Conservation (phyloP, 2,113 vertebrate genomes). For the Scomber colias region DNA sequence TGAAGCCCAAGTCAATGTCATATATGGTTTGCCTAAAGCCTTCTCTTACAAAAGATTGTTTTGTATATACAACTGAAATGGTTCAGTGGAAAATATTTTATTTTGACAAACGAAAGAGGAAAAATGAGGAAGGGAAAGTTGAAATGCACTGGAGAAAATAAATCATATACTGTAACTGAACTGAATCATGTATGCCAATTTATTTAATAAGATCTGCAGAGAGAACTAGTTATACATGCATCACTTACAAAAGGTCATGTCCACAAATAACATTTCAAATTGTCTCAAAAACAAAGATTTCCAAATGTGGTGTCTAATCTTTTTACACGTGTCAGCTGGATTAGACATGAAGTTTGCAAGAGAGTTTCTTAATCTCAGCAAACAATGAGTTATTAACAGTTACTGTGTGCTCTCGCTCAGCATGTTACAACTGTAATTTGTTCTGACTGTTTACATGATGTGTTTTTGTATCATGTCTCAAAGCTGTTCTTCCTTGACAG, state of each 20-base stretch:
- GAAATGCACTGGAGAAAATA: constrained; percentile 19
- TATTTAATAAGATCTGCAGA: constrained; percentile 6
- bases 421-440: constrained; percentile 43
- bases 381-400: constrained; percentile 56
- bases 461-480: constrained; percentile 46
- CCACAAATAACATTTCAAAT: constrained; percentile 23
- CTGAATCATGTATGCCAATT: constrained; percentile 6
- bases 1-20: not conserved
- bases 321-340: constrained; percentile 19
- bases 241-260: constrained; percentile 33
- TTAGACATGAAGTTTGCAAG: constrained; percentile 20
- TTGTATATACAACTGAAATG: constrained; percentile 13
- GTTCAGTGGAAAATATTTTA: constrained; percentile 18
- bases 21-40: not conserved
- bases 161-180: not conserved
- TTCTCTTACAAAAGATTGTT: constrained; percentile 9
- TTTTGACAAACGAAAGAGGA: constrained; percentile 11
- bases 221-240: constrained; percentile 18
- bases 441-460: constrained; percentile 59
- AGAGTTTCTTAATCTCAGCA: constrained; percentile 15
- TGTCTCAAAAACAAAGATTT: constrained; percentile 40
- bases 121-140: constrained; percentile 5
- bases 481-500: constrained; percentile 35
- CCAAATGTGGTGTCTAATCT: constrained; percentile 32
- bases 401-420: constrained; percentile 26